Percentiles rank a stretch among this genome's conserved stretches.
These are phyloP conservation scores for Platycheirus albimanus DNA, from an alignment of 2,888 invertebrate genomes.

Conservation along the genomic window DNA sequence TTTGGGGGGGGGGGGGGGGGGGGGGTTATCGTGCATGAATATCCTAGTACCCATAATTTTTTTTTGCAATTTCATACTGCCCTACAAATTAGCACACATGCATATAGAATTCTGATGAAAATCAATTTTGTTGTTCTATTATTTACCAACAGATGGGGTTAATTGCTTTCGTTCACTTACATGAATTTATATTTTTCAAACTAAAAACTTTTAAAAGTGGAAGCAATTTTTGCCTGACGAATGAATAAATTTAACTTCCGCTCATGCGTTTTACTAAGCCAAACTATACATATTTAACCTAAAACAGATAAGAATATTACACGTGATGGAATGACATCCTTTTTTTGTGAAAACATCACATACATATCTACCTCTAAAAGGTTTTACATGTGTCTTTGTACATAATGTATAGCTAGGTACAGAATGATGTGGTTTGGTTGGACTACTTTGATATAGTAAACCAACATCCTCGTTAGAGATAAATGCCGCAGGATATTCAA, in stretches of 20 bases:
- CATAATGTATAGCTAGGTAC: neutral
- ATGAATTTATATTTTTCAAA: neutral
- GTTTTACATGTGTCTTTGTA: neutral
- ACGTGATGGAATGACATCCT: constrained; percentile 19
- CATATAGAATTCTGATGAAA: constrained; percentile 18
- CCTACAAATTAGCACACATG: constrained; percentile 14
- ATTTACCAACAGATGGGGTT: constrained; percentile 40
- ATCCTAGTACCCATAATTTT: neutral
- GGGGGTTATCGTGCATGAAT: too few relatives aligned
- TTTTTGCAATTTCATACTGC: constrained; percentile 5
- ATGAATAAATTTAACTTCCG: constrained; percentile 21
- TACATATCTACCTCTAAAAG: neutral
- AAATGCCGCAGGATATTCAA: constrained; percentile 41
- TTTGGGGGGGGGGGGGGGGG: too few relatives aligned
- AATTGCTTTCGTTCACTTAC: constrained; percentile 43
- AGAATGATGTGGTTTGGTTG: neutral
- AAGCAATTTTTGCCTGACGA: neutral
- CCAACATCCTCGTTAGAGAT: constrained; percentile 19
- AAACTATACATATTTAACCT: constrained; percentile 1
- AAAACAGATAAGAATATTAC: constrained; percentile 23
- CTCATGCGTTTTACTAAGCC: constrained; percentile 26
- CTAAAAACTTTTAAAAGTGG: neutral
- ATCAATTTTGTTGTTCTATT: constrained; percentile 10
- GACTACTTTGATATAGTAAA: constrained; percentile 16
- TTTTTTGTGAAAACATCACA: constrained; percentile 24